These are phyloP conservation scores for Arenaria interpres DNA, from an alignment of 2,113 vertebrate species.

Conservation along the genomic window DNA sequence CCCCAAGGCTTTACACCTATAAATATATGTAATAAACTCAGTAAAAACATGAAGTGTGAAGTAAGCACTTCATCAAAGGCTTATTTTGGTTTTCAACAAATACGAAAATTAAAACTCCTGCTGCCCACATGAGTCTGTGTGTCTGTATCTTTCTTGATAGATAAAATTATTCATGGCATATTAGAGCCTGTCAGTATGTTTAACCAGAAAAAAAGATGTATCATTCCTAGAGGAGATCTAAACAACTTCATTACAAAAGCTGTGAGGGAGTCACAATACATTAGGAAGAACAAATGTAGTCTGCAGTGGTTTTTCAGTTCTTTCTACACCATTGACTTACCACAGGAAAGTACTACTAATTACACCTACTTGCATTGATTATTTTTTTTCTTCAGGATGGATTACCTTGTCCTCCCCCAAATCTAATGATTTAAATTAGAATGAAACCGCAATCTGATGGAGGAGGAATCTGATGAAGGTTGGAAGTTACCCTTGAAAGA, in stretches of 20 bases:
- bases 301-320: background rate
- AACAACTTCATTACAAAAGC: constrained; percentile 40
- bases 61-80: constrained; percentile 41
- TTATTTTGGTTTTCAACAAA: constrained; percentile 48
- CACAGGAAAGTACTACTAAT: constrained; percentile 61
- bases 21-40: constrained; percentile 3
- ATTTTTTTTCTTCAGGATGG: constrained; percentile 52
- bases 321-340: constrained; percentile 3
- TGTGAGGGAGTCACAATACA: background rate
- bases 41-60: constrained; percentile 22
- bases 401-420: constrained; percentile 60
- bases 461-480: constrained; percentile 31
- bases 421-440: constrained; percentile 70
- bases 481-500: constrained; percentile 60
- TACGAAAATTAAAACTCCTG: constrained; percentile 45
- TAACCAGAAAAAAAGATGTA: background rate
- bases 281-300: background rate
- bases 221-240: background rate
- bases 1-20: constrained; percentile 20
- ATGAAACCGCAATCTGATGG: constrained; percentile 34
- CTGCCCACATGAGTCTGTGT: background rate
- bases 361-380: constrained; percentile 70
- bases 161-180: constrained; percentile 29
- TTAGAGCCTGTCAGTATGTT: constrained; percentile 4
- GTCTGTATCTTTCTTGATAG: background rate